phyloP scores from a whole-genome alignment of 1,140 invertebrate species.

The Tetramorium simillimum region DNA sequence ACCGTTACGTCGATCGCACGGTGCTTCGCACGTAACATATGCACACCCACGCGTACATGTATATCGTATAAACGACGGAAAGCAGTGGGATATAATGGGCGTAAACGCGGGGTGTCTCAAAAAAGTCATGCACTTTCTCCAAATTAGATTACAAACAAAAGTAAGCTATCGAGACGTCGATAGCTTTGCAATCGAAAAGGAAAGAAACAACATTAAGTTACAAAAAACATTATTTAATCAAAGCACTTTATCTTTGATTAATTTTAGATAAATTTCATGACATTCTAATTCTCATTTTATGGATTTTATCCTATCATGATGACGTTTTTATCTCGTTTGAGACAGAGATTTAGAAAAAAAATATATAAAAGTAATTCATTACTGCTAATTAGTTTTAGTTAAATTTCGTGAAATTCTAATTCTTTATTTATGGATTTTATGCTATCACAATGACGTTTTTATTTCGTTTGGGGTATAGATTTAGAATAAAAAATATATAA shows the following conservation, averaged over 20 bases:
- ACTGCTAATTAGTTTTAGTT: not conserved
- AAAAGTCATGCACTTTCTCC: not conserved
- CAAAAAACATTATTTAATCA: not conserved
- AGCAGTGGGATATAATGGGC: too few species aligned
- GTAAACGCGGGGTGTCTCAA: constrained; percentile 13
- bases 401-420: not conserved
- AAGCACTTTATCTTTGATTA: too few species aligned
- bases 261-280: too few species aligned
- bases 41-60: constrained; percentile 34
- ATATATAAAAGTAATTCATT: not conserved
- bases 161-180: not conserved
- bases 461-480: not conserved
- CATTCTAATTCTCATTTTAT: too few species aligned
- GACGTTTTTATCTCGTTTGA: not conserved
- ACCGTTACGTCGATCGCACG: constrained; percentile 65
- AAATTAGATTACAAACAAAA: not conserved
- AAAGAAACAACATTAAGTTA: not conserved
- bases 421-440: not conserved
- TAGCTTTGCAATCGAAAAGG: not conserved
- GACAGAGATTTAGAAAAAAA: not conserved
- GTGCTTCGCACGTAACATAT: constrained; percentile 9
- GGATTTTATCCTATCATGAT: too few species aligned
- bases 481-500: not conserved
- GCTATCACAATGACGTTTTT: not conserved
- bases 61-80: not conserved